phyloP scores from a whole-genome alignment of 1,140 invertebrate genomes.

The Acromyrmex charruanus region DNA sequence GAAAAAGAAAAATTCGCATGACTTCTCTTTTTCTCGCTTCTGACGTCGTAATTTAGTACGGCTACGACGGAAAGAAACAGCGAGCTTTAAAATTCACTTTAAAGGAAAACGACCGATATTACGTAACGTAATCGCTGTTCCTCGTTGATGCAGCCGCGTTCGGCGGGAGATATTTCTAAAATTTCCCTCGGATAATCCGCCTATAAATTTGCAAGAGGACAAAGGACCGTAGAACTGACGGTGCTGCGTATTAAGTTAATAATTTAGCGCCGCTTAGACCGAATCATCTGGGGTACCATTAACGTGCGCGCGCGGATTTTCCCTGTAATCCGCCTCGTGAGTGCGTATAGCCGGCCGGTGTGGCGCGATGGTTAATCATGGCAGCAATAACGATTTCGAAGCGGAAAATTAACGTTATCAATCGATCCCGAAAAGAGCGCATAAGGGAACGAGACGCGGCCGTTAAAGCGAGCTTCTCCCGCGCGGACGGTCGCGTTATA shows the following conservation, averaged over 20 bases:
- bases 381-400: slow-evolving; percentile 59
- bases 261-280: slow-evolving; percentile 46
- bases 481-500: slow-evolving; percentile 10
- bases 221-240: slow-evolving; percentile 25
- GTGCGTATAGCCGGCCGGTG: slow-evolving; percentile 42
- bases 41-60: background rate
- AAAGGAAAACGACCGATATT: slow-evolving; percentile 2
- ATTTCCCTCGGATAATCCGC: slow-evolving; percentile 46
- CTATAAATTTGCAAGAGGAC: slow-evolving; percentile 21
- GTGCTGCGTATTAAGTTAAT: slow-evolving; percentile 52
- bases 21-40: background rate
- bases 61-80: background rate
- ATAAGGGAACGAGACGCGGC: background rate
- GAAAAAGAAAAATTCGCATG: background rate
- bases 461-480: background rate
- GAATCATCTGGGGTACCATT: slow-evolving; percentile 64
- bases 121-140: slow-evolving; percentile 27
- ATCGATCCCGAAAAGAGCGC: background rate
- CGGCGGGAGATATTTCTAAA: background rate
- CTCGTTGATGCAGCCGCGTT: background rate
- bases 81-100: background rate
- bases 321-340: slow-evolving; percentile 64
- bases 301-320: slow-evolving; percentile 34
- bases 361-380: slow-evolving; percentile 61
- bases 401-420: slow-evolving; percentile 25